Evolutionary conservation across 2,888 invertebrate genomes (phyloP).

Genomic region (Lacanobia oleracea): DNA sequence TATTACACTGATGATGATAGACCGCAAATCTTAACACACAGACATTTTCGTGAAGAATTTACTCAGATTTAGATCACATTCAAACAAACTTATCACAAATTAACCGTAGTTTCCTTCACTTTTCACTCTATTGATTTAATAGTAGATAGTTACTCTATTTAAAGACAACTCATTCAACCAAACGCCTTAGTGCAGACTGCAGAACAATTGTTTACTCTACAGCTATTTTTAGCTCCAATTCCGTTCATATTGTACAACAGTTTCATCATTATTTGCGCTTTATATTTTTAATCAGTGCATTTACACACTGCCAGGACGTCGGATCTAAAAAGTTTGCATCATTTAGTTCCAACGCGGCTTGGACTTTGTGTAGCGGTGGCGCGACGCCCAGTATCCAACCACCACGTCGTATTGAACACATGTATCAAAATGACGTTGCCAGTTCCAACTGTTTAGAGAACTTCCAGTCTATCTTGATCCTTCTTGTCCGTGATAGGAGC

Average conservation of each 20-base stretch:
- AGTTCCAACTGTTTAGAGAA: slow-evolving; percentile 19
- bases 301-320: not conserved
- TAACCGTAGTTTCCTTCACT: too few species aligned
- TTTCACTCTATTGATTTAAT: not conserved
- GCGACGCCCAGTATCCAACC: not conserved
- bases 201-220: not conserved
- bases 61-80: not conserved
- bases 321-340: slow-evolving; percentile 25
- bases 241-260: slow-evolving; percentile 19
- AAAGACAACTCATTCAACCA: not conserved
- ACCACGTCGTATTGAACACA: slow-evolving; percentile 28
- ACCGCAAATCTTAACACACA: not conserved
- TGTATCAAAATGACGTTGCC: slow-evolving; percentile 29
- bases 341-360: slow-evolving; percentile 37
- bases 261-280: slow-evolving; percentile 48
- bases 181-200: not conserved
- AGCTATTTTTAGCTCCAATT: slow-evolving; percentile 6
- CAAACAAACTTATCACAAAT: too few species aligned
- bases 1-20: not conserved
- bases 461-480: slow-evolving; percentile 23
- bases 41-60: not conserved
- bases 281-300: slow-evolving; percentile 26
- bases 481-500: not conserved
- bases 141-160: not conserved
- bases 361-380: slow-evolving; percentile 19